Percentiles rank a stretch among this genome's conserved stretches.
These are phyloP conservation scores for Drosophila falleni DNA, from an alignment of 2,888 invertebrate genomes.

Conservation along the genomic window DNA sequence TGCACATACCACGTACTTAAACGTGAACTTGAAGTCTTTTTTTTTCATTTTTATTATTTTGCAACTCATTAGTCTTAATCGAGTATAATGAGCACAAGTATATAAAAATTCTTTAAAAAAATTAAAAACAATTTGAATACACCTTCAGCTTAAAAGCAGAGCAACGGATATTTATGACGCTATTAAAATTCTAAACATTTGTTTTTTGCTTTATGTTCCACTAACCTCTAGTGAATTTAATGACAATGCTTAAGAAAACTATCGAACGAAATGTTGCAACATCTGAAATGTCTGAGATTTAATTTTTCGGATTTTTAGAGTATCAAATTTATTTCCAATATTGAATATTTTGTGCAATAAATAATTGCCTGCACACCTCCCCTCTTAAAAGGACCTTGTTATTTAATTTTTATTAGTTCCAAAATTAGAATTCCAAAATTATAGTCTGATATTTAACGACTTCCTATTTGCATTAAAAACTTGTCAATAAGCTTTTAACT, in stretches of 20 bases:
- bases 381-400: not conserved
- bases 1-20: conserved; percentile 1
- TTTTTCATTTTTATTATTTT: conserved; percentile 18
- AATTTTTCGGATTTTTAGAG: not conserved
- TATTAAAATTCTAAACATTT: no score
- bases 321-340: not conserved
- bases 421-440: not conserved
- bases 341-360: not conserved
- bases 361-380: not conserved
- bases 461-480: conserved; percentile 8
- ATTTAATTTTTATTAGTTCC: not conserved
- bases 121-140: not conserved
- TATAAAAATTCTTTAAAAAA: not conserved
- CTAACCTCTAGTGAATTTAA: no score
- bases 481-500: conserved; percentile 21
- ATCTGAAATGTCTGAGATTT: not conserved
- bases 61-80: conserved; percentile 30
- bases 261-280: not conserved
- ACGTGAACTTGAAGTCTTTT: conserved; percentile 39
- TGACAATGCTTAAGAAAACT: no score
- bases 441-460: conserved; percentile 6
- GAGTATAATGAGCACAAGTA: not conserved
- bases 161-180: no score
- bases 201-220: no score
- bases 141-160: not conserved